Evolutionary conservation across 2,888 invertebrate genomes (phyloP).

Genomic region (Eledone cirrhosa): DNA sequence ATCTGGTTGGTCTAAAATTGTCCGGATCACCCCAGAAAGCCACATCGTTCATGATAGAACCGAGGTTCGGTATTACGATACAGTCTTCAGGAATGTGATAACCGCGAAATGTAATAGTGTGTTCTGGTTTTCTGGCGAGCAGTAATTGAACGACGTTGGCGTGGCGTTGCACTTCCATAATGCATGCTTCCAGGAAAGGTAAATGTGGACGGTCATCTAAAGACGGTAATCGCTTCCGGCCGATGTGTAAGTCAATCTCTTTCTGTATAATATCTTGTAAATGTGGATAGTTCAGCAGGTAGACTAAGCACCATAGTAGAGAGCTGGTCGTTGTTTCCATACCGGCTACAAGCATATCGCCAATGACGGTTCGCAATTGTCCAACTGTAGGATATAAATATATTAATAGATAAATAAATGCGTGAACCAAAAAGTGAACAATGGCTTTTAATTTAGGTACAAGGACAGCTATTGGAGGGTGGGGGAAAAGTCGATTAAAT

Average conservation of each 20-base stretch:
- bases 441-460: no score
- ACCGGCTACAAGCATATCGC: constrained; percentile 39
- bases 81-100: constrained; percentile 48
- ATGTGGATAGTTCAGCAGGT: constrained; percentile 34
- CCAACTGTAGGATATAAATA: constrained; percentile 34
- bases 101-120: constrained; percentile 44
- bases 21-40: constrained; percentile 38
- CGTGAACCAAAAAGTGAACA: no score
- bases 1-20: constrained; percentile 39
- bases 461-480: no score
- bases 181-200: constrained; percentile 28
- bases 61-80: constrained; percentile 40
- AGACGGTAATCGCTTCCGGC: constrained; percentile 36
- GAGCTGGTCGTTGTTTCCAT: constrained; percentile 40
- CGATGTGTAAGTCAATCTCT: constrained; percentile 66
- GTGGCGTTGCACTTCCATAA: constrained; percentile 31
- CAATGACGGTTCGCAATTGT: constrained; percentile 39
- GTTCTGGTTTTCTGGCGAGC: constrained; percentile 26
- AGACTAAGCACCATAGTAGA: constrained; percentile 37
- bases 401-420: no score
- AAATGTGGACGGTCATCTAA: constrained; percentile 30
- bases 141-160: constrained; percentile 32
- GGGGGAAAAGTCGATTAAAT: no score
- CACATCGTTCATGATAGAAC: constrained; percentile 38
- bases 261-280: constrained; percentile 40